Conservation (phyloP, 1,140 invertebrate genomes). For the Trichogramma pretiosum region DNA sequence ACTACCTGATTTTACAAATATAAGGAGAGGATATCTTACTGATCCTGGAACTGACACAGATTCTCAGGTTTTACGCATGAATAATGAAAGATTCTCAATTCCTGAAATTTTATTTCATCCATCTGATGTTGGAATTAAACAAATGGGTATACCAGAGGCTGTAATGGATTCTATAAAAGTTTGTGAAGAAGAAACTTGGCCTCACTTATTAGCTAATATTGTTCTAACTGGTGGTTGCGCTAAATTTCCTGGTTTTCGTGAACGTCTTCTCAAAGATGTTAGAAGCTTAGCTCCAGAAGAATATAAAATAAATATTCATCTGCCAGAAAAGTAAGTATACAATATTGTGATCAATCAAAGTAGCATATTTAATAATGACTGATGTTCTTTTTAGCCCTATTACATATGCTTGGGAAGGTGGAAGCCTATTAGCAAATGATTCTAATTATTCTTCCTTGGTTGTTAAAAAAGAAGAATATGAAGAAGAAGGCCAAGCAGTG, state of each 20-base stretch:
- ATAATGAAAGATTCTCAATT: slow-evolving; percentile 86
- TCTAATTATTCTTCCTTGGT: slow-evolving; percentile 63
- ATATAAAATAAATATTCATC: slow-evolving; percentile 62
- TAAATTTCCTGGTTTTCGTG: slow-evolving; percentile 73
- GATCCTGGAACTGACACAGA: slow-evolving; percentile 55
- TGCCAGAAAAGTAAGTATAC: slow-evolving; percentile 56
- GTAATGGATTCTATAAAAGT: slow-evolving; percentile 65
- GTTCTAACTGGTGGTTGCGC: slow-evolving; percentile 85
- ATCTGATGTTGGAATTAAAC: slow-evolving; percentile 85
- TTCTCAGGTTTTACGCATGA: slow-evolving; percentile 75
- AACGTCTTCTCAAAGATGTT: slow-evolving; percentile 73
- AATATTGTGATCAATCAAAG: slow-evolving; percentile 9
- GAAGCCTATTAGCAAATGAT: slow-evolving; percentile 63
- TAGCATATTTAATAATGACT: not conserved
- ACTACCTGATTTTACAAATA: slow-evolving; percentile 86
- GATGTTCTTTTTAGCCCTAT: slow-evolving; percentile 54
- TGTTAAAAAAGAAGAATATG: slow-evolving; percentile 78
- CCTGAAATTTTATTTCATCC: slow-evolving; percentile 94
- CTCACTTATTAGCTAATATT: slow-evolving; percentile 82
- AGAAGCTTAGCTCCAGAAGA: slow-evolving; percentile 67
- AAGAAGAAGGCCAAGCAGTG: slow-evolving; percentile 68
- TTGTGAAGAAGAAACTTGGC: slow-evolving; percentile 69
- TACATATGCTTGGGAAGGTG: slow-evolving; percentile 83
- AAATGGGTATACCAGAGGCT: slow-evolving; percentile 91
- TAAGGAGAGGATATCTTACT: slow-evolving; percentile 71